These are phyloP conservation scores for Ophioderma brevispina DNA, from an alignment of 35 echinoderm and acorn worm species.

Conservation along the genomic window DNA sequence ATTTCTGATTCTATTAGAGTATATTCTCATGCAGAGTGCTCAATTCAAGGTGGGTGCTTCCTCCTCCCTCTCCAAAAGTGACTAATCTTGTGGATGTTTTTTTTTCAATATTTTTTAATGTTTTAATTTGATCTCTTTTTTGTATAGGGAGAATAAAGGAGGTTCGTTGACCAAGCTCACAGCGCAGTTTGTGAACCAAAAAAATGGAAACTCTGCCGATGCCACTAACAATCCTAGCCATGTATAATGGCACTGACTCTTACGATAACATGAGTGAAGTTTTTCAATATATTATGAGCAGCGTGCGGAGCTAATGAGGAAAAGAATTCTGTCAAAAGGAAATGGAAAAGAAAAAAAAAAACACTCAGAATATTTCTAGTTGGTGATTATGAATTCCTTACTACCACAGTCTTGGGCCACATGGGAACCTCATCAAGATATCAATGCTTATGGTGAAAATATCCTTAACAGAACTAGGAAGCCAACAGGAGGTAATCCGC, in stretches of 20 bases:
- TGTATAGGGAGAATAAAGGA: background rate
- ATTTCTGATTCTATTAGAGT: too few relatives aligned
- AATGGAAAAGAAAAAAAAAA: background rate
- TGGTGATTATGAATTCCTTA: background rate
- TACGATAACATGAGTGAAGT: conserved; percentile 7
- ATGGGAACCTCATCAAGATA: background rate
- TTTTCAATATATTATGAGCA: background rate
- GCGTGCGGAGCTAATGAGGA: background rate
- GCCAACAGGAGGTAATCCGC: background rate
- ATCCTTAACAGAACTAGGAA: background rate
- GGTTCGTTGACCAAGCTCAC: background rate
- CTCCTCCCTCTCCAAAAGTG: too few relatives aligned
- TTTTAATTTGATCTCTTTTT: too few relatives aligned
- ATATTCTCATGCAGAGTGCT: too few relatives aligned
- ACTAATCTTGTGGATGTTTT: too few relatives aligned
- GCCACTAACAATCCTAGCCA: background rate
- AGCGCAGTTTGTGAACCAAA: conserved; percentile 3
- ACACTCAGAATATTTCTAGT: background rate
- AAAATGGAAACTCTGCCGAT: background rate
- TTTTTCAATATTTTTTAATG: too few relatives aligned
- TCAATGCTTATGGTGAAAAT: conserved; percentile 7
- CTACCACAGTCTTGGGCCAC: conserved; percentile 1
- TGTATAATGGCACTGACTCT: background rate
- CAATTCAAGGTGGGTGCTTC: too few relatives aligned
- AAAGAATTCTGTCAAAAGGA: too few relatives aligned